phyloP scores from a whole-genome alignment of 2,888 invertebrate genomes.

The Drosophila robusta region DNA sequence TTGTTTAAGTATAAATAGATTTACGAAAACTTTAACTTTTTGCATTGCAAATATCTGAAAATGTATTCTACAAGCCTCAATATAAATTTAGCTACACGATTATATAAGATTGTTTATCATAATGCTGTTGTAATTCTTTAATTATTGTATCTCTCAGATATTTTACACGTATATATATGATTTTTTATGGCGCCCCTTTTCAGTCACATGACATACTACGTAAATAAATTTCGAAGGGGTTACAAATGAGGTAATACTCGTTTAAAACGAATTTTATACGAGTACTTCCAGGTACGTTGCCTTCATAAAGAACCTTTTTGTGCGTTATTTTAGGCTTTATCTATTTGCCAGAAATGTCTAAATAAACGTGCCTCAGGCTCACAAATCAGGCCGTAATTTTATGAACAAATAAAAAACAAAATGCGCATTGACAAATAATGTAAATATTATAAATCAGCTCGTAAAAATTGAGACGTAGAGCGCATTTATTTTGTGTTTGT shows the following conservation, averaged over 20 bases:
- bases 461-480: neutral
- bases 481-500: neutral
- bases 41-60: no score
- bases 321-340: constrained; percentile 4
- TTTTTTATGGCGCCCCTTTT: neutral
- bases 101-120: no score
- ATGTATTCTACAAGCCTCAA: neutral
- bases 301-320: constrained; percentile 7
- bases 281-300: constrained; percentile 15
- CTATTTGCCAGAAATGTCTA: constrained; percentile 14
- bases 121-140: neutral
- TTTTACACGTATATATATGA: neutral
- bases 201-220: constrained; percentile 1
- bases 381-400: constrained; percentile 17
- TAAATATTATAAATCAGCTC: constrained; percentile 6
- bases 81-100: neutral
- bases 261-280: constrained; percentile 7
- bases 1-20: no score
- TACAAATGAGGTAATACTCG: constrained; percentile 8
- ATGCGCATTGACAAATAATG: constrained; percentile 26
- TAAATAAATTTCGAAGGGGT: constrained; percentile 3
- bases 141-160: neutral
- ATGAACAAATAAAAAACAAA: constrained; percentile 12
- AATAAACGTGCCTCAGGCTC: constrained; percentile 14
- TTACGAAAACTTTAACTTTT: no score